Base-by-base conservation (phyloP, 2,113 vertebrate species). In the Proteles cristata region DNA sequence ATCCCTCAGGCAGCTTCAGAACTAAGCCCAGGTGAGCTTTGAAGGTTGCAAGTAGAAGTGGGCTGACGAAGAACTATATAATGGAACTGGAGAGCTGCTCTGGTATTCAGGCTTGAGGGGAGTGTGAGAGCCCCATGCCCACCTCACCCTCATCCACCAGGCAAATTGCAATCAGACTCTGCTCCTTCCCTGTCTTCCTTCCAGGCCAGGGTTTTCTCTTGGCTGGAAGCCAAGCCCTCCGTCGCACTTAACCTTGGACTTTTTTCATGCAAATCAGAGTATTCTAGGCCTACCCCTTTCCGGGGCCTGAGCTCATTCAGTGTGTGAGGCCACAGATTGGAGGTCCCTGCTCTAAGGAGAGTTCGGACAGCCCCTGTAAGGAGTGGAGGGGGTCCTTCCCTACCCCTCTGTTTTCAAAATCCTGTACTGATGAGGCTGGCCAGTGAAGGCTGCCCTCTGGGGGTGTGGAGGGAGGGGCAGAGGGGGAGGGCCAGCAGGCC, bases 181-280 rank as follows among this genome's bases (percentile, higher is more conserved):
- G 21, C 14, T 76, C 35, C 23, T 73, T 66, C 11, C 11, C 5
- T 16, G 7, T 31, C n/a, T 28, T 15, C 35, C 11, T 77, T 66
- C 23, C n/a, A 55, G 33, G 63, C 50, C 25, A 9, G 14, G 84
- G 48, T 63, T 95, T 95, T 74, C 89, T 81, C 61, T 83, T 71
- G 95, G 93, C 89, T 33, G 0, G 17, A 33, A 79, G 96, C 87
- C 95, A 93, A 74, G 48, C 50, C 91, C 82, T 63, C 4, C 0
- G 16, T 1, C 68, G 90, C 53, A 55, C n/a, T 94, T 84, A 50
- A 88, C 79, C 19, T 82, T n/a, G 83, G 74, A 76, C 80, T 86
- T 96, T 97, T 97, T 88, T 97, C 74, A 97, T 94, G 97, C 61
- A 97, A 96, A 98, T 96, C 5, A 77, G 79, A 35, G 53, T 16